phyloP scores from a whole-genome alignment of 2,888 invertebrate genomes.

The Rapana venosa region DNA sequence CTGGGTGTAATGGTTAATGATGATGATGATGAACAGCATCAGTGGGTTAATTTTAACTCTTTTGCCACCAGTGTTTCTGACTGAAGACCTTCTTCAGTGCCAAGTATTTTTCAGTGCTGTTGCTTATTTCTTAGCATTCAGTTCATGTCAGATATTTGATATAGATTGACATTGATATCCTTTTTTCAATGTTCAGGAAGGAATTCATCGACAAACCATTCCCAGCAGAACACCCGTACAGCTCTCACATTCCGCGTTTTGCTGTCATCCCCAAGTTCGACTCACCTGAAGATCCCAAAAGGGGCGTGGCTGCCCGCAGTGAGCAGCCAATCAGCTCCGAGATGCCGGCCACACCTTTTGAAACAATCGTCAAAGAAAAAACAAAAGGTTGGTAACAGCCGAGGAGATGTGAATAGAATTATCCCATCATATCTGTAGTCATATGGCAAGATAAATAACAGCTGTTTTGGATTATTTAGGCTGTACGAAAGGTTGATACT shows the following conservation, averaged over 20 bases:
- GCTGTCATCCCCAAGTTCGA: conserved; percentile 75
- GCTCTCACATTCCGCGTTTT: conserved; percentile 72
- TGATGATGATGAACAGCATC: too few species aligned
- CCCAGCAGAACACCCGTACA: conserved; percentile 76
- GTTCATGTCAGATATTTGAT: too few species aligned
- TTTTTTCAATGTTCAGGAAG: conserved; percentile 57
- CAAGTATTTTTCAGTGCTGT: too few species aligned
- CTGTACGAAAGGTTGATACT: too few species aligned
- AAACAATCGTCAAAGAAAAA: conserved; percentile 71
- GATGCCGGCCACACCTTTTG: conserved; percentile 73
- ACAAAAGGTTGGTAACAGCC: conserved; percentile 67
- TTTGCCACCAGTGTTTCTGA: too few species aligned
- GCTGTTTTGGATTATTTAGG: too few species aligned
- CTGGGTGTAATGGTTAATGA: too few species aligned
- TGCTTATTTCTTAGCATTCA: too few species aligned
- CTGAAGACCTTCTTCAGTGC: too few species aligned
- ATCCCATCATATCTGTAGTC: background rate
- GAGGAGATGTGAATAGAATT: too few species aligned
- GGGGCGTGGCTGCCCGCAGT: conserved; percentile 67
- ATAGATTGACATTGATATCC: background rate
- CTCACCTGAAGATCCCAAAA: conserved; percentile 71
- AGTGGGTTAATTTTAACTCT: too few species aligned
- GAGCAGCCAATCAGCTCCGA: conserved; percentile 71
- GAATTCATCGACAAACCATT: conserved; percentile 72
- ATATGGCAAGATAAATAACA: background rate